phyloP scores from a whole-genome alignment of 1,140 invertebrate species.

The Portunus trituberculatus region DNA sequence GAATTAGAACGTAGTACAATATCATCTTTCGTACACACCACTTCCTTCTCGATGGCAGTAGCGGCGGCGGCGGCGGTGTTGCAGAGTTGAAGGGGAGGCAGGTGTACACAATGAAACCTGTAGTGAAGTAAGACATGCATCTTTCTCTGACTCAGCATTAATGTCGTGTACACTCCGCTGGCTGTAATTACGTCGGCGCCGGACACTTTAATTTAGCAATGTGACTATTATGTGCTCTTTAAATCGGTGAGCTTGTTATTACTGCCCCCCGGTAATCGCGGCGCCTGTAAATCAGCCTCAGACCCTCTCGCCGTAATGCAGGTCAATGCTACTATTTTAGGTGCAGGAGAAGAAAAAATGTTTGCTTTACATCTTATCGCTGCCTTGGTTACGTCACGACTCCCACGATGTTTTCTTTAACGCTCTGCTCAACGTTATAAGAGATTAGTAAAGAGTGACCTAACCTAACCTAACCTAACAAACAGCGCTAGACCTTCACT shows the following conservation, averaged over 20 bases:
- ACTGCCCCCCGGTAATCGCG: background rate
- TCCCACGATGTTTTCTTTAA: background rate
- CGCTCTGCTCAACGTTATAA: background rate
- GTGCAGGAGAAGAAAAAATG: background rate
- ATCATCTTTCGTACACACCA: background rate
- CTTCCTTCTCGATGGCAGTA: background rate
- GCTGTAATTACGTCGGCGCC: background rate
- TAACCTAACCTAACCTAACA: too few relatives aligned
- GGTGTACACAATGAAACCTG: too few relatives aligned
- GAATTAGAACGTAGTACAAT: too few relatives aligned
- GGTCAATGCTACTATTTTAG: background rate
- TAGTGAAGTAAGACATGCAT: too few relatives aligned
- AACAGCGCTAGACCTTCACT: too few relatives aligned
- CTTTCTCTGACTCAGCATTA: background rate
- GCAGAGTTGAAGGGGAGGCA: too few relatives aligned
- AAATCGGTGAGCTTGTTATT: conserved; percentile 2
- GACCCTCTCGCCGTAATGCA: background rate
- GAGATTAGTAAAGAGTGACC: too few relatives aligned
- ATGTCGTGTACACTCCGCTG: background rate
- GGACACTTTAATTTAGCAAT: conserved; percentile 13
- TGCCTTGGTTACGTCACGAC: background rate
- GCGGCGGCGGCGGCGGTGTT: background rate
- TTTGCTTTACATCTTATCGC: background rate
- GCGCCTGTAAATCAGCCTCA: background rate
- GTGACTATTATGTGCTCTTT: background rate